These are phyloP conservation scores for Ptiloglossa arizonensis DNA, from an alignment of 1,140 invertebrate species.

Conservation along the genomic window DNA sequence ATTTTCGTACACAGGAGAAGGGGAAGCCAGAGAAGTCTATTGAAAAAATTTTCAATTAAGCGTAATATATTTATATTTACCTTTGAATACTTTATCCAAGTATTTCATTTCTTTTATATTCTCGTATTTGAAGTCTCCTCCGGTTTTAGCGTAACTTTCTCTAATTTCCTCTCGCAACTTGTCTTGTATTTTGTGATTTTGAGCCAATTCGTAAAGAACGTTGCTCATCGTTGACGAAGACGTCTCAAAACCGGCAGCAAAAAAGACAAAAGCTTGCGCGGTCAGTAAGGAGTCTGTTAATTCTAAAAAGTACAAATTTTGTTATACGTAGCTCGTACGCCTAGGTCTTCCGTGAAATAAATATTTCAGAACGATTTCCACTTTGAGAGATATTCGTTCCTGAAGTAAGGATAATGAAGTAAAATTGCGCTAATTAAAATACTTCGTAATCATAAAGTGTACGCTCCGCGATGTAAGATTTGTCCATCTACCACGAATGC, in stretches of 20 bases:
- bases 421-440: too few species aligned
- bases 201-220: conserved; percentile 80
- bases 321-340: too few species aligned
- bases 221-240: conserved; percentile 81
- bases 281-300: conserved; percentile 66
- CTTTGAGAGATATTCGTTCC: too few species aligned
- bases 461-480: too few species aligned
- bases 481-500: too few species aligned
- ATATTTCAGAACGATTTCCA: too few species aligned
- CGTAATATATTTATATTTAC: conserved; percentile 31
- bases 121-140: conserved; percentile 65
- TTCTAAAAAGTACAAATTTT: conserved; percentile 52
- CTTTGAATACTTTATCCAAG: conserved; percentile 67
- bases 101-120: conserved; percentile 68
- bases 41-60: too few species aligned
- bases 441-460: too few species aligned
- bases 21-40: too few species aligned
- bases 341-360: too few species aligned
- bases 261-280: conserved; percentile 78
- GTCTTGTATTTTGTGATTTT: conserved; percentile 81
- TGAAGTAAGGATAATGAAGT: too few species aligned
- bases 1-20: too few species aligned
- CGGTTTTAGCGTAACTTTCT: conserved; percentile 49
- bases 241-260: conserved; percentile 84
- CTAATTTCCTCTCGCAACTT: conserved; percentile 81